Percentiles rank a stretch among this genome's conserved stretches.
phyloP scores from a whole-genome alignment of 2,888 invertebrate species.

The Tridacna gigas region DNA sequence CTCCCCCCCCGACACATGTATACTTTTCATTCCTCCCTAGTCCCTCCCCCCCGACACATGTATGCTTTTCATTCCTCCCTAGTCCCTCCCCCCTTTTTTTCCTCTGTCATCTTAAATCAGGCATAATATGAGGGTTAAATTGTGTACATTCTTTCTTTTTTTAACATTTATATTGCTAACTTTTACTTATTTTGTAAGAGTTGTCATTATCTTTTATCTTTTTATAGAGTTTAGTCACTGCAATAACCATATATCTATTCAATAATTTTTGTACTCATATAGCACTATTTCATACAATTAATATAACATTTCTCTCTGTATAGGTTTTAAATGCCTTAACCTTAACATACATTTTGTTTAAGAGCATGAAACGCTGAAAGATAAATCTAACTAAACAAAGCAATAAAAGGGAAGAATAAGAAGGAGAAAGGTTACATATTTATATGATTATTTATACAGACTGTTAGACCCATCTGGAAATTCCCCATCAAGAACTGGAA shows the following conservation, averaged over 20 bases:
- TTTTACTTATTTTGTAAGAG: too few species aligned
- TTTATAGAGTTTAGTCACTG: too few species aligned
- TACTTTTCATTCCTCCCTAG: background rate
- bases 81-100: background rate
- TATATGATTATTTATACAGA: slow-evolving; percentile 19
- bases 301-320: too few species aligned
- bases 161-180: too few species aligned
- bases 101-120: background rate
- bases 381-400: slow-evolving; percentile 65
- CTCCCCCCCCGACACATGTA: background rate
- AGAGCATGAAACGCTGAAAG: slow-evolving; percentile 61
- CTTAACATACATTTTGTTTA: slow-evolving; percentile 28
- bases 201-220: too few species aligned
- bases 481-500: too few species aligned
- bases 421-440: slow-evolving; percentile 26
- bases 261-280: too few species aligned
- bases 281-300: too few species aligned
- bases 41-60: background rate
- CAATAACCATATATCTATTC: too few species aligned
- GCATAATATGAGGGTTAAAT: slow-evolving; percentile 6
- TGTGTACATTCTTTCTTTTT: too few species aligned
- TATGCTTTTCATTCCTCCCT: background rate
- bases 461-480: background rate
- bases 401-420: slow-evolving; percentile 43
- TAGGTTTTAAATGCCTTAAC: slow-evolving; percentile 14